phyloP scores from a whole-genome alignment of 1,140 invertebrate genomes.

The Hesperophylax magnus region DNA sequence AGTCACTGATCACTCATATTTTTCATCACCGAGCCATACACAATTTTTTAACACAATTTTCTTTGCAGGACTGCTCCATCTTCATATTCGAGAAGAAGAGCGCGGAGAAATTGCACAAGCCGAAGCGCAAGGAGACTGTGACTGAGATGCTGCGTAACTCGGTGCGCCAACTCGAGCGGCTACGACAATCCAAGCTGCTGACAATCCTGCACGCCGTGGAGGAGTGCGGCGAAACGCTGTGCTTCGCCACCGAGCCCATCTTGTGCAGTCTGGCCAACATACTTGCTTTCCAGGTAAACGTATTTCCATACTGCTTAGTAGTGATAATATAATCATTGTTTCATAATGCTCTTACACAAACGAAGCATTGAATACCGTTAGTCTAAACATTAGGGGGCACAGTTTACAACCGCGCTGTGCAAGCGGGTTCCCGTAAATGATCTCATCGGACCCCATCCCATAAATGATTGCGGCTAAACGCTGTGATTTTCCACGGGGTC shows the following conservation, averaged over 20 bases:
- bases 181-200: slow-evolving; percentile 88
- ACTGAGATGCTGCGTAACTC: slow-evolving; percentile 90
- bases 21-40: too few relatives aligned
- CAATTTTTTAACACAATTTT: slow-evolving; percentile 46
- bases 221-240: slow-evolving; percentile 88
- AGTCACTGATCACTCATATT: too few relatives aligned
- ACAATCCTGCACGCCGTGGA: slow-evolving; percentile 84
- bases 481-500: too few relatives aligned
- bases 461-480: too few relatives aligned
- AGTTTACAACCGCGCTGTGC: too few relatives aligned
- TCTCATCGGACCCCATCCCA: too few relatives aligned
- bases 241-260: slow-evolving; percentile 93
- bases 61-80: slow-evolving; percentile 91
- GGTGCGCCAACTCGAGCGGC: slow-evolving; percentile 85
- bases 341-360: too few relatives aligned
- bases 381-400: too few relatives aligned
- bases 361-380: too few relatives aligned
- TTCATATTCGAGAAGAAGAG: slow-evolving; percentile 96
- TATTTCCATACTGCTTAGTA: too few relatives aligned
- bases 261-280: slow-evolving; percentile 91
- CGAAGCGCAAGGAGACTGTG: slow-evolving; percentile 92
- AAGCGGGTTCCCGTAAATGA: too few relatives aligned
- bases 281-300: slow-evolving; percentile 79
- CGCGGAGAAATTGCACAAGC: slow-evolving; percentile 95
- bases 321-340: too few relatives aligned